phyloP scores from a whole-genome alignment of 2,797 vertebrate species.

The Sebastes hopkinsi region DNA sequence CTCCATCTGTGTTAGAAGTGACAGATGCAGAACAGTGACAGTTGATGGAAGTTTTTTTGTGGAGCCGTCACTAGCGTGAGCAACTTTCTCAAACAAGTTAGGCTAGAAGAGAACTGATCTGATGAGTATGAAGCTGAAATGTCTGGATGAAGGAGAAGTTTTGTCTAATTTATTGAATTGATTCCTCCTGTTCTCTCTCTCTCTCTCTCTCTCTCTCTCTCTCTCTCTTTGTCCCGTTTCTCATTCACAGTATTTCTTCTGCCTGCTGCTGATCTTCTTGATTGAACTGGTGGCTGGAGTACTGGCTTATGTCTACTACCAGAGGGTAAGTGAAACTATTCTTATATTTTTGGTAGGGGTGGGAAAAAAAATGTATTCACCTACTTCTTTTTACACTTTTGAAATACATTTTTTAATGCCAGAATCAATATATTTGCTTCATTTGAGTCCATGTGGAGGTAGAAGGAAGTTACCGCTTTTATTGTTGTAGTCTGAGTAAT shows the following conservation, averaged over 20 bases:
- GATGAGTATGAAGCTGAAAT: slow-evolving; percentile 1
- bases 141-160: background rate
- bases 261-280: slow-evolving; percentile 87
- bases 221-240: background rate
- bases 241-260: slow-evolving; percentile 86
- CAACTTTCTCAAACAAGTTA: slow-evolving; percentile 24
- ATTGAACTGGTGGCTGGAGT: slow-evolving; percentile 90
- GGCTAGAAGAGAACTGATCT: background rate
- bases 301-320: slow-evolving; percentile 90
- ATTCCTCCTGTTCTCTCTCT: background rate
- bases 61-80: slow-evolving; percentile 26
- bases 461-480: no score
- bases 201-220: background rate
- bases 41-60: slow-evolving; percentile 46
- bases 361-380: accelerated
- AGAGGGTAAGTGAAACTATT: slow-evolving; percentile 79
- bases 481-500: no score
- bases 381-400: background rate
- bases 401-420: accelerated
- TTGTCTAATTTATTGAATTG: background rate
- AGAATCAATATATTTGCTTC: no score
- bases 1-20: slow-evolving; percentile 53
- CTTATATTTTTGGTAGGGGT: background rate
- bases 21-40: slow-evolving; percentile 42
- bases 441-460: no score